phyloP scores from a whole-genome alignment of 64 coral and sea anemone genomes.

The Porites australiensis region DNA sequence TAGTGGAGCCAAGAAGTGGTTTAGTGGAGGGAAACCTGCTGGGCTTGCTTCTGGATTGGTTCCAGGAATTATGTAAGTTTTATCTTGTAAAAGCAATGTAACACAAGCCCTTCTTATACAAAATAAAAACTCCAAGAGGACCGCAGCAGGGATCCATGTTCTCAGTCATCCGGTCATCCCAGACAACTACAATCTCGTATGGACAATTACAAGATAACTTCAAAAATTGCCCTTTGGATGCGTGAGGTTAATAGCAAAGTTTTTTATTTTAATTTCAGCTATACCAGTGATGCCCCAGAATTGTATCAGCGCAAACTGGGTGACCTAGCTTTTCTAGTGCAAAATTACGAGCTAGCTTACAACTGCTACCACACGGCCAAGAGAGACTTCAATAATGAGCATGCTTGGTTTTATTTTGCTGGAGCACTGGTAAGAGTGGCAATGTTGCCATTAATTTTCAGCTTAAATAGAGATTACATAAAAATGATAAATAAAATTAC shows the following conservation, averaged over 20 bases:
- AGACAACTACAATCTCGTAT: too few relatives aligned
- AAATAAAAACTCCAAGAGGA: background rate
- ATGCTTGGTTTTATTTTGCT: constrained; percentile 99
- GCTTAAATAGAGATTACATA: too few relatives aligned
- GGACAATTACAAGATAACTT: too few relatives aligned
- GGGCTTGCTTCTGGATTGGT: constrained; percentile 93
- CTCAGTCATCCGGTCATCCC: too few relatives aligned
- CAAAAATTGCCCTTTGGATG: too few relatives aligned
- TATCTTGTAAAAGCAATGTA: background rate
- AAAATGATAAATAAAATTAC: too few relatives aligned
- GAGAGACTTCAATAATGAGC: constrained; percentile 95
- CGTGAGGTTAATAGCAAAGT: background rate
- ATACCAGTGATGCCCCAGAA: constrained; percentile 87
- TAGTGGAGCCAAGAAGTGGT: constrained; percentile 96
- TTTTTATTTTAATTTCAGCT: constrained; percentile 59
- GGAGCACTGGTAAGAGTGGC: constrained; percentile 81
- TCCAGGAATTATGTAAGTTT: constrained; percentile 96
- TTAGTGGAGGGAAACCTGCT: constrained; percentile 94
- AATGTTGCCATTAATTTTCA: background rate
- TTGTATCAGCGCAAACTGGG: constrained; percentile 94
- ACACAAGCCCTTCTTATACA: background rate
- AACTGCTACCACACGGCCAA: constrained; percentile 96
- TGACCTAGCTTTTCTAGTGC: constrained; percentile 97
- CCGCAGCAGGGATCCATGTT: too few relatives aligned
- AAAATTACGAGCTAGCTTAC: constrained; percentile 98